Base-by-base conservation (phyloP, 2,797 vertebrate genomes). In the Perodicticus potto region DNA sequence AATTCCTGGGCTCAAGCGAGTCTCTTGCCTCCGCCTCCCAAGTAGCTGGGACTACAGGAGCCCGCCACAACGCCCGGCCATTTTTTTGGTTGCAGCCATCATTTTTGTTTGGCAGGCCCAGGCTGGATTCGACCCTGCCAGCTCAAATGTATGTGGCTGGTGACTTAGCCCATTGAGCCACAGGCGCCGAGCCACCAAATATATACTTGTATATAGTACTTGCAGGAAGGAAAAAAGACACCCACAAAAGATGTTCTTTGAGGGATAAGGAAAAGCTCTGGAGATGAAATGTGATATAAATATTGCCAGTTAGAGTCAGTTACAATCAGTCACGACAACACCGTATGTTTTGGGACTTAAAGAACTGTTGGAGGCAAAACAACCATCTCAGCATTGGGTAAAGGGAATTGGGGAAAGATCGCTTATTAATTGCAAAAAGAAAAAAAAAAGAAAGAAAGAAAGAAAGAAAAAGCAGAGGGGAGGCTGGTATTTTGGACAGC, bases 211-310 rank as follows among this genome's bases (percentile, higher is more conserved):
- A 78, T 88, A 65, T 0, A 29, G 57, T 81, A 77, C 55, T 25
- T 85, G 19, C 69, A 89, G 87, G 96, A 86, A 63, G 34, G 4
- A 55, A 81, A 91, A 97, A 95, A 85, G 90, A 90, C 9, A 32
- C 29, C 16, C 23, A 84, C 80, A 88, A 96, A 93, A 96, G 93
- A 95, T 40, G 74, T 0, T 81, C 91, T 89, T 96, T 78, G 20
- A 95, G 90, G 88, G 93, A 93, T 25, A 23, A 4, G 40, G 53
- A 93, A 88, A 7, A 92, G 97, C 80, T 86, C 59, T 12, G 19
- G 89, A 95, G 94, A 96, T 93, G 70, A 91, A 96, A 97, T 93
- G 91, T 61, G 69, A 32, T 34, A 65, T 67, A 87, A 96, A 96
- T 93, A 97, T 94, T 92, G 77, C 43, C 40, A 40, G 40, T 40